Base-by-base conservation (phyloP, 2,888 invertebrate genomes). In the Lasius platythorax region DNA sequence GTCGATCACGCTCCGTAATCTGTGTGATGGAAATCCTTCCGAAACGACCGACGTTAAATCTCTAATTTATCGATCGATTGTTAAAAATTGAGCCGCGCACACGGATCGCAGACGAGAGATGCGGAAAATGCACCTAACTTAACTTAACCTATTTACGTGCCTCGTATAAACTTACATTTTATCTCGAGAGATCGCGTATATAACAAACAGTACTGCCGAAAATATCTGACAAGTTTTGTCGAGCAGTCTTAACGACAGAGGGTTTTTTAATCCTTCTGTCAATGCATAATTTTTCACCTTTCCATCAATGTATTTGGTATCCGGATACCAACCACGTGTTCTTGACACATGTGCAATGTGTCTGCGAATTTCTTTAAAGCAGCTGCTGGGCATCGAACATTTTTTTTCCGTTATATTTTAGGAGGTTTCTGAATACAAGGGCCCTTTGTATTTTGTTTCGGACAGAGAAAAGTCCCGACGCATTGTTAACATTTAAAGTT, bases 61-160 rank as follows among this genome's bases (percentile, higher is more conserved):
- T 37, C 46, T 46, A 74, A 81, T 81, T 74, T 74, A 73, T 81
- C 61, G 61, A 61, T 81, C 23, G 23, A 46, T 46, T 46, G 46
- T 81, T 81, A 81, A 74, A 81, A 81, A 81, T 74, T 73, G 37
- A 81, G 15, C 56, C 18, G 43, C n/a, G 37, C 50, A 23, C 75
- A 23, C 75, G 56, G 15, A n/a, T 30, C n/a, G 72, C 30, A 9
- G 43, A 15, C 30, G 18, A 28, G 33, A 23, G 33, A 43, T 18
- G 43, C 28, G 15, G 79, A 23, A 23, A 23, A 23, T 23, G 23
- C 23, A 23, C 0, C 23, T 23, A 23, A 23, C 23, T 23, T 23
- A 23, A 23, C 23, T 23, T 23, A 23, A 79, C 61, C 73, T n/a
- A 72, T 33, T 79, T 81, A 79, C 79, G 79, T 79, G 79, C 79